Conservation (phyloP, 2,113 vertebrate genomes). For the Anolis sagrei region DNA sequence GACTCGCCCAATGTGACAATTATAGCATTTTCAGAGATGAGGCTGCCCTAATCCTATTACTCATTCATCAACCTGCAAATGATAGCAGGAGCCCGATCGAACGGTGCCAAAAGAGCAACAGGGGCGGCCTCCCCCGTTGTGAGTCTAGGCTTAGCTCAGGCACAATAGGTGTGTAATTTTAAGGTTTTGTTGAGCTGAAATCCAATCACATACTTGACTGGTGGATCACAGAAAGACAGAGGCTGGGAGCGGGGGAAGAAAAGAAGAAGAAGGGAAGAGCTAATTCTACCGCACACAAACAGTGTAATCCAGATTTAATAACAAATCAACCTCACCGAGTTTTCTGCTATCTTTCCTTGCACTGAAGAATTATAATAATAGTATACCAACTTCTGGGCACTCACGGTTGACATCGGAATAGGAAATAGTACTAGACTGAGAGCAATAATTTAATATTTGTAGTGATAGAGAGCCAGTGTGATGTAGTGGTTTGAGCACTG, state of each 20-base stretch:
- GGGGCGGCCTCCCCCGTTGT: slow-evolving; percentile 83
- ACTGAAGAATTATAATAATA: slow-evolving; percentile 38
- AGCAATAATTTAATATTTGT: background rate
- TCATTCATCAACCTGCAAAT: slow-evolving; percentile 88
- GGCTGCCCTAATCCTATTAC: slow-evolving; percentile 93
- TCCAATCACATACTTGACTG: slow-evolving; percentile 99
- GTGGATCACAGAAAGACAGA: slow-evolving; percentile 93
- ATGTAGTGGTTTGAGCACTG: too few relatives aligned
- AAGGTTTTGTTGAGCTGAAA: slow-evolving; percentile 99
- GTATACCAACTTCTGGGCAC: slow-evolving; percentile 41
- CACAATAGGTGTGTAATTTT: slow-evolving; percentile 99
- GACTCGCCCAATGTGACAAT: slow-evolving; percentile 81
- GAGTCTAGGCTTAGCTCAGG: slow-evolving; percentile 90
- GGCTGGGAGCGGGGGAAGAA: slow-evolving; percentile 41
- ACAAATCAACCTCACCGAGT: slow-evolving; percentile 75
- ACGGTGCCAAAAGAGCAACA: slow-evolving; percentile 83
- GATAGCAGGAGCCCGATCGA: slow-evolving; percentile 83
- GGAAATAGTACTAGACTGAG: background rate
- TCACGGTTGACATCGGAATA: slow-evolving; percentile 22
- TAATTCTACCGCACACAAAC: slow-evolving; percentile 89
- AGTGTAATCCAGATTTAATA: slow-evolving; percentile 77
- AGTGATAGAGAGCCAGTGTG: too few relatives aligned
- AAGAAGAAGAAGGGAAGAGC: slow-evolving; percentile 82
- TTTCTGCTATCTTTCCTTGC: slow-evolving; percentile 53
- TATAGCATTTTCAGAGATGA: slow-evolving; percentile 81